phyloP scores from a whole-genome alignment of 2,888 invertebrate genomes.

The Cacoxenus indagator region DNA sequence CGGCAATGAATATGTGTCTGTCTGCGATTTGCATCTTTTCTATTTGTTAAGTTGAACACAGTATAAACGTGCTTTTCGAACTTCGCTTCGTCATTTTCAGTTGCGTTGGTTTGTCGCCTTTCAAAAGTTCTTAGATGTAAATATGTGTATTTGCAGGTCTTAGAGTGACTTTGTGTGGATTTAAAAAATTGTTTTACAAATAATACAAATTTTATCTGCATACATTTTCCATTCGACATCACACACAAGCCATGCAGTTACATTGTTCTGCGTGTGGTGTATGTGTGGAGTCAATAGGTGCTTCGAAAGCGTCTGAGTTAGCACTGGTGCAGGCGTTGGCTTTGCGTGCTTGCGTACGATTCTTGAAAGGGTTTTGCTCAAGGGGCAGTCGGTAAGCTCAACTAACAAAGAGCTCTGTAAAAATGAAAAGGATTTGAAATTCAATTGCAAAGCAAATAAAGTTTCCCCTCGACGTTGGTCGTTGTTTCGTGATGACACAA shows the following conservation, averaged over 20 bases:
- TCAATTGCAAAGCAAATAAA: too few species aligned
- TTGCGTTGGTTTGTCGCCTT: conserved; percentile 1
- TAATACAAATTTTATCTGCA: neutral
- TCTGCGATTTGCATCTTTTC: neutral
- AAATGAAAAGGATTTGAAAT: too few species aligned
- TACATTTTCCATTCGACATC: neutral
- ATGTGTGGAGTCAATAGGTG: too few species aligned
- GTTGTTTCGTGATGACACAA: too few species aligned
- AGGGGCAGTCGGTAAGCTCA: too few species aligned
- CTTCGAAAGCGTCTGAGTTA: neutral
- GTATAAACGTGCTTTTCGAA: neutral
- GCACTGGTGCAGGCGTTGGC: neutral
- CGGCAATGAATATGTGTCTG: neutral
- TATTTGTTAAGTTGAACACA: neutral
- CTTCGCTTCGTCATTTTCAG: neutral
- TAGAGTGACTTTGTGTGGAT: conserved; percentile 1
- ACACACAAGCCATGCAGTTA: neutral
- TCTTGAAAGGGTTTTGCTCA: too few species aligned
- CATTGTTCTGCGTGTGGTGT: neutral
- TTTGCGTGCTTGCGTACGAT: too few species aligned
- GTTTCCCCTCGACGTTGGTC: too few species aligned
- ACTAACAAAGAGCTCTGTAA: too few species aligned
- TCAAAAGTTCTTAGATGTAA: conserved; percentile 10
- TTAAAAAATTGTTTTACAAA: conserved; percentile 1
- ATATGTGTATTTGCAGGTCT: conserved; percentile 11